These are phyloP conservation scores for Zoanthus gigantus DNA, from an alignment of 92 coral and sea anemone genomes.

Conservation along the genomic window DNA sequence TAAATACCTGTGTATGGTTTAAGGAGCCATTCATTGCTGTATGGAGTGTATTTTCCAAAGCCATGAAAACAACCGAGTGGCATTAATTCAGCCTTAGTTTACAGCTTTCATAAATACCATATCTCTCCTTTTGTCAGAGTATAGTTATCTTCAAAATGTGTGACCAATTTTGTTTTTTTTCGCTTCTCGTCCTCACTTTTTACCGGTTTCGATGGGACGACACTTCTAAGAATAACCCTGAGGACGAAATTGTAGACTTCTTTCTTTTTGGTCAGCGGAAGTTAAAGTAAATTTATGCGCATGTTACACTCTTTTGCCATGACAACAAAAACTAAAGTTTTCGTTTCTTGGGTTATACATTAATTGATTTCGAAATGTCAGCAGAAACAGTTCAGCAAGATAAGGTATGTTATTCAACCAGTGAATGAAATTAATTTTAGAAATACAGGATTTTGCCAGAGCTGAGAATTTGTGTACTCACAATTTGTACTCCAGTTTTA, in stretches of 20 bases:
- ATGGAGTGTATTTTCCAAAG: background rate
- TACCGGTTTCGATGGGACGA: too few relatives aligned
- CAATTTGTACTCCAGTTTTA: too few relatives aligned
- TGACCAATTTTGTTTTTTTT: too few relatives aligned
- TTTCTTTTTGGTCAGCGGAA: conserved; percentile 3
- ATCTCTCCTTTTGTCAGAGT: too few relatives aligned
- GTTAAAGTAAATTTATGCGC: background rate
- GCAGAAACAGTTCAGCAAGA: conserved; percentile 21
- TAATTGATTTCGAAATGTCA: background rate
- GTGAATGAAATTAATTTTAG: background rate
- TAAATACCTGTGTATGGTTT: background rate
- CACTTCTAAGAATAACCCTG: background rate
- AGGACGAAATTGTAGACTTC: background rate
- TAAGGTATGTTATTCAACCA: too few relatives aligned
- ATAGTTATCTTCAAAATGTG: too few relatives aligned
- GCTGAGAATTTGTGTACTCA: too few relatives aligned
- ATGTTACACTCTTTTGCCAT: background rate
- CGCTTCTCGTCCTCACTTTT: too few relatives aligned
- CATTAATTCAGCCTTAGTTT: too few relatives aligned
- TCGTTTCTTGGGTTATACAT: background rate
- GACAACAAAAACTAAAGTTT: background rate
- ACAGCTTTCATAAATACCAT: too few relatives aligned
- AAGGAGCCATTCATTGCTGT: background rate
- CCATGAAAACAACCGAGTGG: background rate
- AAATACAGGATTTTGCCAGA: background rate